These are phyloP conservation scores for Ligdia adustata DNA, from an alignment of 2,888 invertebrate species.

Conservation along the genomic window DNA sequence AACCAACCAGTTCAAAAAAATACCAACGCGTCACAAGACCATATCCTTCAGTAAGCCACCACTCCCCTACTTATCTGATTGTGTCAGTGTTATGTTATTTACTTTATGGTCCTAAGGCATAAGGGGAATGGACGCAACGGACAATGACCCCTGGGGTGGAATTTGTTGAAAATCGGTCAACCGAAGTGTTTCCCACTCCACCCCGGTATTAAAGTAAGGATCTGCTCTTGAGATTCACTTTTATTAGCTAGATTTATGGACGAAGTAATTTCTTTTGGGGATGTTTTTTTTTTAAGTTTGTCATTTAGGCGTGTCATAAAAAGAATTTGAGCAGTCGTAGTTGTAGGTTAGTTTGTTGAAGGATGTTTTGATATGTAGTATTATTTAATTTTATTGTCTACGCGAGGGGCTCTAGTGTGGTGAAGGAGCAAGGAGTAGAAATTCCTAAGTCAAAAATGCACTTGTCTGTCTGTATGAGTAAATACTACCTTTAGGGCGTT, in stretches of 20 bases:
- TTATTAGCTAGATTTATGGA: constrained; percentile 21
- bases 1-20: constrained; percentile 1
- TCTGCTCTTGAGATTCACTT: constrained; percentile 12
- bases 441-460: too few species aligned
- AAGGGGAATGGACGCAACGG: constrained; percentile 33
- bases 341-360: too few species aligned
- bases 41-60: constrained; percentile 33
- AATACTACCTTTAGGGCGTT: too few species aligned
- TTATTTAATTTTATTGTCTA: too few species aligned
- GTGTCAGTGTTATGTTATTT: constrained; percentile 64
- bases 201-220: constrained; percentile 7
- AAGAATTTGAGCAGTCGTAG: too few species aligned
- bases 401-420: too few species aligned
- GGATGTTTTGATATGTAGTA: too few species aligned
- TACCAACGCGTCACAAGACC: constrained; percentile 21
- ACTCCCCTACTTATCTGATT: constrained; percentile 65
- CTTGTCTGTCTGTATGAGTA: too few species aligned
- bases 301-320: too few species aligned
- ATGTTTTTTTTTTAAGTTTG: background rate
- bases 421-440: too few species aligned
- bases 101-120: constrained; percentile 52
- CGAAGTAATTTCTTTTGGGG: constrained; percentile 2
- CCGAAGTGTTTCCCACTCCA: constrained; percentile 25
- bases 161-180: constrained; percentile 37
- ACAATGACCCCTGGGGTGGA: constrained; percentile 35